Conservation (phyloP, 2,888 invertebrate species). For the Agrenia bidenticulata region DNA sequence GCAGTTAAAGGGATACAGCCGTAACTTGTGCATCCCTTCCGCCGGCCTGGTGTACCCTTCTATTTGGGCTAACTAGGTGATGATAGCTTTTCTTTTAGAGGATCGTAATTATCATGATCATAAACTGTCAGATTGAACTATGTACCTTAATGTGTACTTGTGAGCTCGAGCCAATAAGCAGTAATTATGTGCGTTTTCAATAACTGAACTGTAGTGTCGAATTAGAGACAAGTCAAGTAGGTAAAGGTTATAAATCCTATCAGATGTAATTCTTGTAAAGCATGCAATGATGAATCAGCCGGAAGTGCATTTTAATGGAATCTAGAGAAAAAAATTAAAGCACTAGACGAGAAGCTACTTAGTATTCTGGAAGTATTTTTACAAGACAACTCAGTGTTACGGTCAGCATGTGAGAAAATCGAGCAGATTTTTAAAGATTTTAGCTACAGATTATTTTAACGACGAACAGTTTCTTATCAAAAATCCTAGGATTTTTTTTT, state of each 20-base stretch:
- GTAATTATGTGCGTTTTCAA: conserved; percentile 3
- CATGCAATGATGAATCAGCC: not conserved
- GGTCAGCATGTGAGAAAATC: too few species aligned
- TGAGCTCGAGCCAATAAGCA: not conserved
- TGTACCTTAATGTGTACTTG: not conserved
- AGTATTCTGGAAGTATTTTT: too few species aligned
- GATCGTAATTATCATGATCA: conserved; percentile 5
- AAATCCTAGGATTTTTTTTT: too few species aligned
- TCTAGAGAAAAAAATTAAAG: too few species aligned
- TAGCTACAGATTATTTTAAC: too few species aligned
- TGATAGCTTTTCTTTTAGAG: not conserved
- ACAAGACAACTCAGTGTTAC: too few species aligned
- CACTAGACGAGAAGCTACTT: too few species aligned
- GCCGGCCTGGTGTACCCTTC: too few species aligned
- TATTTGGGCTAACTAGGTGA: not conserved
- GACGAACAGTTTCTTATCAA: too few species aligned
- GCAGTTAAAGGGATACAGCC: too few species aligned
- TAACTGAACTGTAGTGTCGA: not conserved
- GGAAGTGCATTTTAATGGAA: not conserved
- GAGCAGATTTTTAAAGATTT: too few species aligned
- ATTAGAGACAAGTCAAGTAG: not conserved
- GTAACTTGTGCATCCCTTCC: too few species aligned
- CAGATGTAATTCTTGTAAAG: not conserved
- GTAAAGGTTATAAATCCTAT: not conserved
- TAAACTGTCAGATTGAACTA: not conserved